These are phyloP conservation scores for Aporophyla lueneburgensis DNA, from an alignment of 2,888 invertebrate species.

Conservation along the genomic window DNA sequence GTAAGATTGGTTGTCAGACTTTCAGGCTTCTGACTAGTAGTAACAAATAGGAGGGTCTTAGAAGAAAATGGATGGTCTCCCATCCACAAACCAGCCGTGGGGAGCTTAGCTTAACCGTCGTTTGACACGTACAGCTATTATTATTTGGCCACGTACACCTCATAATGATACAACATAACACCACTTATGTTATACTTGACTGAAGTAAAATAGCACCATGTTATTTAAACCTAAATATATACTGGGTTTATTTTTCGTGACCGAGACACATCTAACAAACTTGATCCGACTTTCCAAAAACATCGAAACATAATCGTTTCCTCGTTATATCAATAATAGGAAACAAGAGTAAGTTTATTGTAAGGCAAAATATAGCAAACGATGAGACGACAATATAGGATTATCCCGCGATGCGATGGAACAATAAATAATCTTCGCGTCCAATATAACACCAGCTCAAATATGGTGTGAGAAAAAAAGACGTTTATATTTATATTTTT, in stretches of 20 bases:
- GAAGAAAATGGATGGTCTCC: no score
- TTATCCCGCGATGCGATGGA: slow-evolving; percentile 70
- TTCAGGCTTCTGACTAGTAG: no score
- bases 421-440: slow-evolving; percentile 75
- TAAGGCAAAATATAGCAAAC: slow-evolving; percentile 60
- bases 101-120: no score
- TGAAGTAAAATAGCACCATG: neutral
- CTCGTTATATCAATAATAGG: slow-evolving; percentile 58
- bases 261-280: slow-evolving; percentile 10
- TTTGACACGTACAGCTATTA: no score
- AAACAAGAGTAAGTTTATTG: slow-evolving; percentile 55
- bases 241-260: slow-evolving; percentile 4
- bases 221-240: neutral
- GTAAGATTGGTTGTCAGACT: no score
- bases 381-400: slow-evolving; percentile 57
- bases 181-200: neutral
- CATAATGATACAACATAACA: no score
- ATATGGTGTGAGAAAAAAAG: slow-evolving; percentile 71
- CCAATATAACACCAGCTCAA: slow-evolving; percentile 64
- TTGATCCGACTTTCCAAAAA: neutral
- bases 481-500: slow-evolving; percentile 84
- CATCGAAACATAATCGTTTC: slow-evolving; percentile 44
- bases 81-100: no score
- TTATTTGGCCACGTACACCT: no score
- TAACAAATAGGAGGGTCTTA: no score